Conservation (phyloP, 2,113 vertebrate species). For the Campylorhamphus procurvoides region DNA sequence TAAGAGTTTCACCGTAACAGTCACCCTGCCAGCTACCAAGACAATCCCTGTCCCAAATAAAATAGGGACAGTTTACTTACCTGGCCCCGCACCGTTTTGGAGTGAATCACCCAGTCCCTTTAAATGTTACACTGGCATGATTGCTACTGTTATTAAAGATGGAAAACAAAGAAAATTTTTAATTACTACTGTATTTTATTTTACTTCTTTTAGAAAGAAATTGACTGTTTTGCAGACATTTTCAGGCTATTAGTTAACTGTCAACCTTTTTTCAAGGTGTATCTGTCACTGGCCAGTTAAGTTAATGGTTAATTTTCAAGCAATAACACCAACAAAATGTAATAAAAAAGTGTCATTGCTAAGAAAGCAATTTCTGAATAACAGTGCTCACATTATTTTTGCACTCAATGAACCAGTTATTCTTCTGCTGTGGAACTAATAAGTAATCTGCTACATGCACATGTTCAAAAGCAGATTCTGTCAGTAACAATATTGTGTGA, state of each 20-base stretch:
- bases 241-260: background rate
- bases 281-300: background rate
- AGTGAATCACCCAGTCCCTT: background rate
- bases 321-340: background rate
- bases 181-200: background rate
- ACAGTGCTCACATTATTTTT: background rate
- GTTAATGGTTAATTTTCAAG: background rate
- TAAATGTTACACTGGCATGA: background rate
- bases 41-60: background rate
- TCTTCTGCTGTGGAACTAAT: background rate
- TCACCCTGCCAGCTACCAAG: background rate
- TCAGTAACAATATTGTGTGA: background rate
- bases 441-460: background rate
- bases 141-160: background rate
- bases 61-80: background rate
- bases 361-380: background rate
- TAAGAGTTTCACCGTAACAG: background rate
- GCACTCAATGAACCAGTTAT: background rate
- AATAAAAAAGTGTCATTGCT: background rate
- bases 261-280: background rate
- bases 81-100: background rate
- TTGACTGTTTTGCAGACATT: background rate
- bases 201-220: background rate
- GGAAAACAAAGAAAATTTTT: background rate
- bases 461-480: background rate